Percentiles rank a stretch among this genome's conserved stretches.
Evolutionary conservation across 2,113 vertebrate genomes (phyloP).

Genomic region (Solea senegalensis): DNA sequence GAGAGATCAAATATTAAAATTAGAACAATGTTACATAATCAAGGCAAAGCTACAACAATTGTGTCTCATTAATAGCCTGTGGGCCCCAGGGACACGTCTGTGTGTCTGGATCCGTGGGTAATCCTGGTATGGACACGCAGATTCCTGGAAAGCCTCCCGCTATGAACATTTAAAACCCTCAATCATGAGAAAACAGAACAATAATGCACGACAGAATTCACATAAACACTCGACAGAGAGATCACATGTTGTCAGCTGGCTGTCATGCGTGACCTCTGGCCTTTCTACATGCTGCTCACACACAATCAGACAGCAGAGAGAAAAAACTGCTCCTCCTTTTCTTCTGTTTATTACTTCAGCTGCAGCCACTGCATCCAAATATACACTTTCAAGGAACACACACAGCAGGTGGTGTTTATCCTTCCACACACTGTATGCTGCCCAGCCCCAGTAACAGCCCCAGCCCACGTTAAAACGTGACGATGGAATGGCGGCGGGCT

Average conservation of each 20-base stretch:
- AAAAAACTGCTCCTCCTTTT: slow-evolving; percentile 4
- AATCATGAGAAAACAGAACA: neutral
- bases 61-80: neutral
- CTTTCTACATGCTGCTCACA: slow-evolving; percentile 38
- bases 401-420: slow-evolving; percentile 54
- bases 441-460: slow-evolving; percentile 23
- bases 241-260: slow-evolving; percentile 5
- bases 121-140: too few species aligned
- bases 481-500: slow-evolving; percentile 25
- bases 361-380: slow-evolving; percentile 1
- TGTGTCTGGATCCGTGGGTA: neutral
- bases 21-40: neutral
- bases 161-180: slow-evolving; percentile 1
- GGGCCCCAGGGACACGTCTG: neutral
- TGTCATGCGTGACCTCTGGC: slow-evolving; percentile 25
- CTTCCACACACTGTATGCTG: slow-evolving; percentile 6
- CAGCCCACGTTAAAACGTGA: slow-evolving; percentile 36
- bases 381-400: slow-evolving; percentile 20
- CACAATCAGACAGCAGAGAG: neutral
- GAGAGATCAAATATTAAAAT: neutral
- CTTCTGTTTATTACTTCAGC: slow-evolving; percentile 37
- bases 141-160: neutral
- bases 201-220: slow-evolving; percentile 5
- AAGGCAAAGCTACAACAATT: neutral
- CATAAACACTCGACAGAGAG: slow-evolving; percentile 20